phyloP scores from a whole-genome alignment of 2,113 vertebrate genomes.

The Carassius gibelio region DNA sequence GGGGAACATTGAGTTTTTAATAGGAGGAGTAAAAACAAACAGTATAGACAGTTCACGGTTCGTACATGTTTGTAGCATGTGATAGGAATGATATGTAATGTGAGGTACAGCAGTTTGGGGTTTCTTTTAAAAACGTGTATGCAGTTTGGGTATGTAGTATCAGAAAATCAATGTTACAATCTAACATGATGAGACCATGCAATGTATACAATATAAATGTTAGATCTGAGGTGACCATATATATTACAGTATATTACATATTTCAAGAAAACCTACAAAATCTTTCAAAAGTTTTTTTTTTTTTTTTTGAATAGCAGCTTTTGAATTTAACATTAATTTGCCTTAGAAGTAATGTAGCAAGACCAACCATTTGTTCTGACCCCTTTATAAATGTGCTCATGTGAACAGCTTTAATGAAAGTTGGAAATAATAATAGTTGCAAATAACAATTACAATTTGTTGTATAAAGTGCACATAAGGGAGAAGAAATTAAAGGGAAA shows the following conservation, averaged over 20 bases:
- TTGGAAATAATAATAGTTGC: not conserved
- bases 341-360: not conserved
- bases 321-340: constrained; percentile 19
- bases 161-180: no score
- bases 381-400: not conserved
- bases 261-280: not conserved
- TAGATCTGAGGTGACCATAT: no score
- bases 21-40: constrained; percentile 8
- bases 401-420: not conserved
- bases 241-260: no score
- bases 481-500: not conserved
- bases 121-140: not conserved
- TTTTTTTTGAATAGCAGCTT: not conserved
- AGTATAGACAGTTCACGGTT: constrained; percentile 9
- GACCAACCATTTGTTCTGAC: not conserved
- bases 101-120: not conserved
- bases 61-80: not conserved
- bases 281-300: no score
- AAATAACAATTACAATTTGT: not conserved
- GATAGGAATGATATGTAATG: not conserved
- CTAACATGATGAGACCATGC: no score
- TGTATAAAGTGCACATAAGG: not conserved
- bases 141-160: not conserved
- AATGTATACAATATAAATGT: no score
- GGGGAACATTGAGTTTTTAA: constrained; percentile 46